Evolutionary conservation across 2,797 vertebrate species (phyloP), one percentile per base, ranked within the genome.

Genomic region (Podargus strigoides): DNA sequence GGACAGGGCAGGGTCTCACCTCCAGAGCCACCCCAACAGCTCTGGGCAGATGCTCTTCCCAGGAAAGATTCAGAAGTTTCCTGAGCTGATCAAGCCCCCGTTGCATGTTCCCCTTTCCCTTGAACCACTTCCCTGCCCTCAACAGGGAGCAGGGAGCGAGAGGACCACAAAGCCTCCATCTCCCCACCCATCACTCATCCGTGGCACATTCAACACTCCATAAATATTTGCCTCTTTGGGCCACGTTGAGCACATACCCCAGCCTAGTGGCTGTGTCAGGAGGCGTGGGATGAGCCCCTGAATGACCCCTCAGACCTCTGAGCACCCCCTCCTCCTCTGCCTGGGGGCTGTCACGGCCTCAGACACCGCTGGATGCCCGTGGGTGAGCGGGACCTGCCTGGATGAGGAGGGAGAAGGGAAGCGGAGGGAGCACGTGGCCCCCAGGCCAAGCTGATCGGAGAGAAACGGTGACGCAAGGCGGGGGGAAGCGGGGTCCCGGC

Each of bases 401-500:
- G 70, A 42, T 28, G 47, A 70, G 39, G 52, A 55, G 42, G 32
- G 12, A 21, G 79, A 90, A 62, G n/a, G n/a, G n/a, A n/a, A n/a
- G n/a, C n/a, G n/a, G n/a, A n/a, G n/a, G n/a, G n/a, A n/a, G n/a
- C n/a, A n/a, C n/a, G n/a, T n/a, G n/a, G n/a, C n/a, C n/a, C 85
- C 79, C 41, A 8, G 74, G 55, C 79, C 66, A 2, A 75, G 86
- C 56, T 68, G 30, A 81, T 60, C 13, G 0, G 46, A 76, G 79
- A 90, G 81, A 49, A 72, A 41, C 36, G 1, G 0, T 95, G 96
- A 96, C 16, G 36, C 58, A 14, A 78, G 49, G 89, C 26, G 0
- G 5, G 73, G 77, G 94, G 93, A 93, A 94, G 86, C 12, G 10
- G 77, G 83, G 93, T 94, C 93, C 69, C 10, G 93, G 91, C 96